Evolutionary conservation across 1,140 invertebrate genomes (phyloP).

Genomic region (Halesus radiatus): DNA sequence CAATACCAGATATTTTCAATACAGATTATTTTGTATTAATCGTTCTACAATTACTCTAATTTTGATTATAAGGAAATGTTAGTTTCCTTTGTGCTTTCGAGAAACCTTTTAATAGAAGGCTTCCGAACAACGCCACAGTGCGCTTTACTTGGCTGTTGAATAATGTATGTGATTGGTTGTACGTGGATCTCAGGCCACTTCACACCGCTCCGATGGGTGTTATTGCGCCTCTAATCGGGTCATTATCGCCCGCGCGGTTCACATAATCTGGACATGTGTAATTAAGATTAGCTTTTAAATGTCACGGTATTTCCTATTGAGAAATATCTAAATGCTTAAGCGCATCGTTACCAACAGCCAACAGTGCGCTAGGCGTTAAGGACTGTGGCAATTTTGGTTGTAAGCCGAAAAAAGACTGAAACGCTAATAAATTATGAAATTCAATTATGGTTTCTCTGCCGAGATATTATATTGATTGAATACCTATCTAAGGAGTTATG

Average conservation of each 20-base stretch:
- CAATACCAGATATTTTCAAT: no score
- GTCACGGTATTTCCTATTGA: conserved; percentile 44
- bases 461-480: background rate
- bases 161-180: no score
- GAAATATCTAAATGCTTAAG: conserved; percentile 21
- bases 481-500: background rate
- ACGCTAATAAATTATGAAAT: conserved; percentile 34
- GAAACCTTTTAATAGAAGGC: no score
- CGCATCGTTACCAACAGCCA: conserved; percentile 33
- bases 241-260: conserved; percentile 43
- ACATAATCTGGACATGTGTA: conserved; percentile 35
- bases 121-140: no score
- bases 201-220: background rate
- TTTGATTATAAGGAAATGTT: no score
- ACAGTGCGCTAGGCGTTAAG: conserved; percentile 33
- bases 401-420: conserved; percentile 19
- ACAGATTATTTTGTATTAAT: no score
- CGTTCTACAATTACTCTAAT: no score
- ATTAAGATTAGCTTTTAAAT: conserved; percentile 46
- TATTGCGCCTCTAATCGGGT: conserved; percentile 22
- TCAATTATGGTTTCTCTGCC: conserved; percentile 20
- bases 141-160: no score
- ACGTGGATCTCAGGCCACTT: no score
- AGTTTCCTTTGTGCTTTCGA: no score
- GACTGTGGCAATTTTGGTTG: conserved; percentile 19